Percentiles rank a stretch among this genome's conserved stretches.
Conservation (phyloP, 2,888 invertebrate genomes). For the Dasypolia templi region DNA sequence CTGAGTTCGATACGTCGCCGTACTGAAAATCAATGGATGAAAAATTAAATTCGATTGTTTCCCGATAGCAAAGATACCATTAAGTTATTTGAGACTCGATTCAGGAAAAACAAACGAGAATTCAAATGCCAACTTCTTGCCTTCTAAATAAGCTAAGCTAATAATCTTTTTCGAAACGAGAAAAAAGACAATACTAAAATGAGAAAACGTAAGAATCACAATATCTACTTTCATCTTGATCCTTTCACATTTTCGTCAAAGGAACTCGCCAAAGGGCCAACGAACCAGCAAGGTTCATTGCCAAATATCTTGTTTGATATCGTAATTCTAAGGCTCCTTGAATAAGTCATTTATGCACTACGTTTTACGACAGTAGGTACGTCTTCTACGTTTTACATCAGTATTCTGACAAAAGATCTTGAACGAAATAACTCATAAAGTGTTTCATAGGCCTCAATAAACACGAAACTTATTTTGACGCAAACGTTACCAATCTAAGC, state of each 20-base stretch:
- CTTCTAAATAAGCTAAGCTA: constrained; percentile 3
- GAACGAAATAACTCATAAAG: constrained; percentile 13
- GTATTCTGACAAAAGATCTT: background rate
- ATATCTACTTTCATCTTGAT: constrained; percentile 23
- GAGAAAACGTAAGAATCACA: constrained; percentile 28
- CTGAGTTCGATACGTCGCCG: background rate
- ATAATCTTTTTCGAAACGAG: background rate
- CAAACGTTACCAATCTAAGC: constrained; percentile 34
- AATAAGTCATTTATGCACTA: background rate
- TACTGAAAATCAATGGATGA: background rate
- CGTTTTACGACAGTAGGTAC: background rate
- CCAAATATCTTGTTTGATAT: constrained; percentile 10
- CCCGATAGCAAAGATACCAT: constrained; percentile 35
- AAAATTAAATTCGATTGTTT: constrained; percentile 24
- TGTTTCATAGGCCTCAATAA: constrained; percentile 12
- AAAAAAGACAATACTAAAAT: constrained; percentile 13
- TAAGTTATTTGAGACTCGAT: constrained; percentile 37
- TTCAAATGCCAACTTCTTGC: constrained; percentile 27
- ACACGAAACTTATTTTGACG: constrained; percentile 28
- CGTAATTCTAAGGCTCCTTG: background rate
- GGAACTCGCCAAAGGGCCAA: constrained; percentile 1
- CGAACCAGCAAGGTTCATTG: background rate
- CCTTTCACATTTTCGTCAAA: constrained; percentile 24
- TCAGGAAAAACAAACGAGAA: constrained; percentile 26
- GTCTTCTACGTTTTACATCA: background rate